Evolutionary conservation across 1,140 invertebrate genomes (phyloP), one percentile per base, ranked within the genome.

Genomic region (Parasteatoda tepidariorum): DNA sequence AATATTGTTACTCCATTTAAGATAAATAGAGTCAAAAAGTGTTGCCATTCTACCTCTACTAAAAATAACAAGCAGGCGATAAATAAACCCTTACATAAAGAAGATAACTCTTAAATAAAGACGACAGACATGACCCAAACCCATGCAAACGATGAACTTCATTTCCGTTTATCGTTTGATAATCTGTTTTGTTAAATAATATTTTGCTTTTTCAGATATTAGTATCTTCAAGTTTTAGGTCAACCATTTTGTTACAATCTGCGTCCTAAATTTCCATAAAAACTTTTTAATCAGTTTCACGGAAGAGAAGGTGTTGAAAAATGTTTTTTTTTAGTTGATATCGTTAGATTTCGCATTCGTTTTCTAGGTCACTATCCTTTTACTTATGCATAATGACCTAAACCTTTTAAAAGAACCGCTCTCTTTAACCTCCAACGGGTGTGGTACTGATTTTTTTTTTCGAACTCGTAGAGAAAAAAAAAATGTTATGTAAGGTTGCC

Each of bases 341-440:
- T 22, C 22, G 13, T 24, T 22, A 73, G 26, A 28, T 55, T 48
- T 73, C 28, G 30, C 41, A 31, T 57, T 33, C 70, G 26, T 73
- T 73, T 66, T 73, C 33, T 73, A 31, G 70, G 70, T 73, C 70
- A 73, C 70, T 73, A 38, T 57, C 28, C 70, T n/a, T 55, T 33
- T 59, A 13, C 26, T 41, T 41, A 57, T 57, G 70, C 26, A 68
- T 68, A 33, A 33, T 73, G 70, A 73, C 70, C 70, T 73, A 73
- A 38, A 73, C 70, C 70, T 73, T 73, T 73, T 26, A 54, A 33
- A 22, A 73, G 48, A 73, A 48, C 31, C 30, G 24, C 13, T 68
- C n/a, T 41, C 22, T 38, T 68, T 68, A 68, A 68, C 66, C 55
- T 59, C 70, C 38, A 22, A 13, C 41, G 70, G 70, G 70, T 59